Base-by-base conservation (phyloP, 2,888 invertebrate genomes). In the Laothoe populi region DNA sequence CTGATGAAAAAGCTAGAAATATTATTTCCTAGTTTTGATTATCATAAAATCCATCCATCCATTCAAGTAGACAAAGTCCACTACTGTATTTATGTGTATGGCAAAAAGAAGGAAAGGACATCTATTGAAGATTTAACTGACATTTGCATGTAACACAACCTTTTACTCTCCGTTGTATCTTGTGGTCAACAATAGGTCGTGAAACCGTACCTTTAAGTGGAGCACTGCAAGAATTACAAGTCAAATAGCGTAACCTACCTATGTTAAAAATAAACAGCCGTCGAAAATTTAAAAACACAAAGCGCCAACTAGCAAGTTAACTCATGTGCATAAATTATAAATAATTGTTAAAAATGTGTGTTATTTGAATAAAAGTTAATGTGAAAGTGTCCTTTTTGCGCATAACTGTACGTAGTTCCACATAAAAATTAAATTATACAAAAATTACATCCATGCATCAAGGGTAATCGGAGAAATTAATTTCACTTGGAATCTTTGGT, bases 51-150 rank as follows among this genome's bases (percentile, higher is more conserved):
- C 2, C 7, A 31, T 8, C 23, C 24, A 4, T 23, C 3, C n/a
- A n/a, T n/a, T n/a, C n/a, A n/a, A n/a, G n/a, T n/a, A 31, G 26
- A n/a, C 31, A 24, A 42, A 21, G 16, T 42, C 42, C 31, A 4
- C 5, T 61, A 53, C 60, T 53, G 49, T 42, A 10, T 19, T 42
- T 53, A 40, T 42, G 38, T n/a, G 42, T 21, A 26, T n/a, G 0
- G 40, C 13, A 38, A 35, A n/a, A 10, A 48, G 13, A 58, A 63
- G 65, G 57, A 63, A 57, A 63, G 57, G 26, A 26, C 64, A 48
- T 62, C 57, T 59, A 61, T 65, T 65, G 67, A 64, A 63, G 67
- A 65, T 63, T 64, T 61, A 65, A 57, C 60, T 63, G 65, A 57
- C n/a, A 61, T 64, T 64, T 26, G 57, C 58, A 62, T 62, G 62